Evolutionary conservation across 2,797 vertebrate species (phyloP), one percentile per base, ranked within the genome.

Genomic region (Gallirallus australis): DNA sequence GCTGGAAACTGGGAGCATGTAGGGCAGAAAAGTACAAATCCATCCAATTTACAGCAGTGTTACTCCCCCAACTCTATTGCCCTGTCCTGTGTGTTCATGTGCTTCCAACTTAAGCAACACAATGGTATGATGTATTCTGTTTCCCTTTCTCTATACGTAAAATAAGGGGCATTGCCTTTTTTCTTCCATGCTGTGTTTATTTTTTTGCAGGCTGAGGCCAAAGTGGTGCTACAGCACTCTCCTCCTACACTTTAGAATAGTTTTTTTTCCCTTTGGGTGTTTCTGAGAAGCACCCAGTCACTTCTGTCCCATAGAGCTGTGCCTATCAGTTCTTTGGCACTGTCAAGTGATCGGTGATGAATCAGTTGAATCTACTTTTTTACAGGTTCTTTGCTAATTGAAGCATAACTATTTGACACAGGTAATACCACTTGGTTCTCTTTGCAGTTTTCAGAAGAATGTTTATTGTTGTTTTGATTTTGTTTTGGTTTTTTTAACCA

Each of bases 11-110:
- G 85, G 77, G 68, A 91, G 69, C 30, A 71, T 39, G 45, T 19
- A 50, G 40, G 27, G 50, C 37, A 61, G 64, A 68, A 75, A 56
- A 61, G 19, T 24, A 31, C 3, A 33, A 24, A 52, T 31, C 66
- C 40, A 81, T 30, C 33, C 56, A 59, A 6, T 7, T 23, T 18
- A 21, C 17, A 64, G 39, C 48, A 80, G 1, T 16, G 7, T 2
- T 48, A 4, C 30, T 53, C 8, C 19, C 28, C 6, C 27, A 35
- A 0, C 28, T 28, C 20, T 0, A 0, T 15, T 61, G 23, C 14
- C 14, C 39, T 37, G 6, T 20, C 65, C 69, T 42, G 35, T 47
- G 76, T 53, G 4, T 60, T 25, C 48, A 25, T 24, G 13, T 50
- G 48, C 48, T 50, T 50, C 48, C 50, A 72, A 7, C 28, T 56